Evolutionary conservation across 2,797 vertebrate species (phyloP), one percentile per base, ranked within the genome.

Genomic region (Sylvia borin): DNA sequence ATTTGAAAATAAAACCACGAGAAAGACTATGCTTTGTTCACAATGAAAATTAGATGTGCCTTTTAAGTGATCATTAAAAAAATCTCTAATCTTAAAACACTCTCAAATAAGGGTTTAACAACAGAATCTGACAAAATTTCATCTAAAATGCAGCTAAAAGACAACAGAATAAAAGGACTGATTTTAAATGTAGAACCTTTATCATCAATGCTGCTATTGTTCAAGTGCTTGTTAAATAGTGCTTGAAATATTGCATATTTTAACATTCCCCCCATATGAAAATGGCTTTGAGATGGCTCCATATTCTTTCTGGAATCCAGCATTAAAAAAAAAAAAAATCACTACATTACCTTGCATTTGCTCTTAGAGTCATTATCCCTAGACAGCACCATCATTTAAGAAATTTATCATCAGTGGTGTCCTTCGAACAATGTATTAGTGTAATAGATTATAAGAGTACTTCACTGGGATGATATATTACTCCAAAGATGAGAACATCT

Each of bases 321-420:
- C 73, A 79, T 55, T 16, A 82, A 97, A 93, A 68, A 64, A 70
- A 65, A 68, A 91, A 76, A 96, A 96, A 97, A 94, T 92, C 95
- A 94, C 88, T 88, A 75, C 89, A 97, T 98, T 97, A 96, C 96
- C 95, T 97, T 97, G 96, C 97, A 97, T 97, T 97, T 97, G 97
- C 97, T 97, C 97, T 97, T 96, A 97, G 82, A 97, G 97, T 97
- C 97, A 97, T 98, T 97, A 97, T 97, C 96, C 96, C 96, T 32
- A 92, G 97, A 98, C 96, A 98, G 97, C 97, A 96, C 96, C 93
- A 97, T 97, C 96, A 97, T 97, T 97, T 97, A 97, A 97, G 97
- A 97, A 97, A 98, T 98, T 97, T 97, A 97, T 98, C 97, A 98
- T 98, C 96, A 86, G 80, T 34, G 70, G 96, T 97, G 97, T 97